A percentile compares a stretch with the other conserved stretches of the same genome.
These are phyloP conservation scores for Capromys pilorides DNA, from an alignment of 2,797 vertebrate genomes.

Conservation along the genomic window DNA sequence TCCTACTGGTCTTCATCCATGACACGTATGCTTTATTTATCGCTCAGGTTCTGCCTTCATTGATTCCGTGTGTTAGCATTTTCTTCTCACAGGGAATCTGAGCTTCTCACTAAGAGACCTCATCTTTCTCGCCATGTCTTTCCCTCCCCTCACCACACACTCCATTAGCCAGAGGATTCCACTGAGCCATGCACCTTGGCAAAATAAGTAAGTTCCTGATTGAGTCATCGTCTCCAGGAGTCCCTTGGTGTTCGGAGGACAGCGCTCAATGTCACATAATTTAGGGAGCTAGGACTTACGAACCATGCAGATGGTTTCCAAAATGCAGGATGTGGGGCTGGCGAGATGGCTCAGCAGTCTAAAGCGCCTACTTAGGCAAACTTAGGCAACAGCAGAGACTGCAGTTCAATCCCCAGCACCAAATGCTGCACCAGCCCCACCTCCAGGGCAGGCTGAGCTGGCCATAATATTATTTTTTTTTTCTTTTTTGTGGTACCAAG, in stretches of 20 bases:
- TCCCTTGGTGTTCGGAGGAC: background rate
- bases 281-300: background rate
- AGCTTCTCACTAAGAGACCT: background rate
- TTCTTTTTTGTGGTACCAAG: no score
- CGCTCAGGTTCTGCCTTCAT: background rate
- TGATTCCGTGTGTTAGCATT: rapidly evolving
- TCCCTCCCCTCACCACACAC: background rate
- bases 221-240: rapidly evolving
- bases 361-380: no score
- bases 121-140: background rate
- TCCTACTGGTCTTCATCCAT: rapidly evolving
- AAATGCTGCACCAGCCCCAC: no score
- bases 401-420: no score
- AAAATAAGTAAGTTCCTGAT: background rate
- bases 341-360: no score
- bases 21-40: rapidly evolving
- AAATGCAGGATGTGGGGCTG: background rate
- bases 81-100: background rate
- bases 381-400: no score
- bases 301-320: background rate
- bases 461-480: no score
- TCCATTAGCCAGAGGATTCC: background rate
- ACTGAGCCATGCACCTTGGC: no score
- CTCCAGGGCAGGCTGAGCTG: no score
- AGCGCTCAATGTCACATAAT: background rate